Evolutionary conservation across 1,140 invertebrate species (phyloP), one percentile per base, ranked within the genome.

Genomic region (Heliconius nattereri): DNA sequence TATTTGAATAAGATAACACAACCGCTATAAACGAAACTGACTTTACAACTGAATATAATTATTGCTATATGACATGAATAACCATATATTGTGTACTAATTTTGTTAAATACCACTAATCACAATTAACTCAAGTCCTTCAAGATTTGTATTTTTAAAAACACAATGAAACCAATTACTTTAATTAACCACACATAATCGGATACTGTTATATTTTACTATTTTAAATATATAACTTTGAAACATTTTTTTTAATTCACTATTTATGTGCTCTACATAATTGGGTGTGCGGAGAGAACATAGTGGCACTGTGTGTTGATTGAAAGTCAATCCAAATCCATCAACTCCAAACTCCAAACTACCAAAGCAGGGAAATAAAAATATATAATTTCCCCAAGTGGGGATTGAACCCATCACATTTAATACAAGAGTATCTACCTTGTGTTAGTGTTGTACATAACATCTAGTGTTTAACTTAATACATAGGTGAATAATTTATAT

Each of bases 51-150:
- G 26, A 66, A 66, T 29, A 29, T 16, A 26, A 9, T 29, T 66
- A 29, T 66, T 29, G 26, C n/a, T 66, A 29, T 29, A 29, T 66
- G 60, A 66, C 60, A 66, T 66, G 26, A 29, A 23, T 66, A 66
- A 29, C 60, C 3, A 1, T 66, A 66, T 16, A 66, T 29, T 66
- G 23, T 66, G 60, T 26, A 66, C 23, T 66, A 66, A 66, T 66
- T 66, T 66, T 29, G 60, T 66, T 66, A 66, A 66, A 11, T 74
- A 73, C 37, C 76, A 75, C 75, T 86, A 84, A 87, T 85, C 81
- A 81, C 80, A 80, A 84, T 87, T 84, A 85, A 57, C 80, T 49
- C 57, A 66, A 85, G 75, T 73, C 83, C 60, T 78, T 78, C 71
- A 83, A 76, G 84, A 81, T 82, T 85, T 66, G 71, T 45, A 72